Conservation (phyloP, 2,888 invertebrate genomes). For the Alloscopus bannaensis region DNA sequence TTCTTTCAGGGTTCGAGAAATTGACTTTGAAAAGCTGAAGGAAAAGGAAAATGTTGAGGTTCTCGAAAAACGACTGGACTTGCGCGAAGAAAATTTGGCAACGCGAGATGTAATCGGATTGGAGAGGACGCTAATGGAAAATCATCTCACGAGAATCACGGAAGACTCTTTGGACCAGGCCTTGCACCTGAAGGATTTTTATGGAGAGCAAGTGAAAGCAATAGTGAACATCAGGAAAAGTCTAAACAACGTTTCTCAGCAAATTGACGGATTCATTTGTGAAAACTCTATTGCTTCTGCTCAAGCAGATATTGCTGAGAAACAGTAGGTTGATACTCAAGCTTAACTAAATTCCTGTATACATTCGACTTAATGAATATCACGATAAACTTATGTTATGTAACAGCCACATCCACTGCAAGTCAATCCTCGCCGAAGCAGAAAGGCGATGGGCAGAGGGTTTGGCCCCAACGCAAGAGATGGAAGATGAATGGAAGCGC, state of each 20-base stretch:
- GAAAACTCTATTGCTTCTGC: slow-evolving; percentile 68
- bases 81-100: slow-evolving; percentile 66
- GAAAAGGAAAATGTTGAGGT: slow-evolving; percentile 64
- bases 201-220: slow-evolving; percentile 65
- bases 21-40: slow-evolving; percentile 68
- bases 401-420: slow-evolving; percentile 52
- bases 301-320: slow-evolving; percentile 67
- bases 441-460: slow-evolving; percentile 56
- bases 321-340: slow-evolving; percentile 40
- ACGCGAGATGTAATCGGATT: slow-evolving; percentile 62
- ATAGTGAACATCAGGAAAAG: slow-evolving; percentile 62
- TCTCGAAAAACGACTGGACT: slow-evolving; percentile 60
- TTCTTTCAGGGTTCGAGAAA: slow-evolving; percentile 67
- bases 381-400: slow-evolving; percentile 4
- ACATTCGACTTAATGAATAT: background rate
- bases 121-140: slow-evolving; percentile 66
- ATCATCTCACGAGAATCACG: slow-evolving; percentile 68
- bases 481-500: slow-evolving; percentile 67
- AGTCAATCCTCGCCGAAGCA: slow-evolving; percentile 49
- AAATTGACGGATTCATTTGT: slow-evolving; percentile 71
- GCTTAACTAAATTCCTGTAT: background rate
- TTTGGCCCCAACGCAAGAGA: slow-evolving; percentile 57
- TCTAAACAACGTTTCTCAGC: slow-evolving; percentile 59
- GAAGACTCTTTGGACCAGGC: slow-evolving; percentile 66
- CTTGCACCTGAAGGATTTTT: slow-evolving; percentile 65